Evolutionary conservation across 2,888 invertebrate genomes (phyloP).

Genomic region (Artemia sp.): DNA sequence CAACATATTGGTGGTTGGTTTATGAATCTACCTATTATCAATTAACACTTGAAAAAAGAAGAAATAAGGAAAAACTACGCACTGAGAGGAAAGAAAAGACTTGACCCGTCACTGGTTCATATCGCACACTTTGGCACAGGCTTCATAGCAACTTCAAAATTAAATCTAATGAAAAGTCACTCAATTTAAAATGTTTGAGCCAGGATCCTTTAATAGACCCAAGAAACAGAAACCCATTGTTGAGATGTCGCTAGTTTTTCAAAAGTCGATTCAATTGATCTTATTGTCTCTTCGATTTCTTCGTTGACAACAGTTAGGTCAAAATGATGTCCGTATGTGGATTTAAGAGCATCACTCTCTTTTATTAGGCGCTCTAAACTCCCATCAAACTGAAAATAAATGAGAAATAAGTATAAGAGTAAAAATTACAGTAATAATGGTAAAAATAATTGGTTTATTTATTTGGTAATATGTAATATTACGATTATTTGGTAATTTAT

Average conservation of each 20-base stretch:
- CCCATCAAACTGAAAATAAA: slow-evolving; percentile 67
- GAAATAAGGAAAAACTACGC: no score
- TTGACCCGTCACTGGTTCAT: no score
- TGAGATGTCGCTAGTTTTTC: slow-evolving; percentile 75
- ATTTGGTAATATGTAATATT: no score
- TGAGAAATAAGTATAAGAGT: slow-evolving; percentile 21
- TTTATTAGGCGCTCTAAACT: slow-evolving; percentile 87
- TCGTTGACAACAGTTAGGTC: slow-evolving; percentile 96
- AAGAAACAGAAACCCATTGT: slow-evolving; percentile 94
- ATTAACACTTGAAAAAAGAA: no score
- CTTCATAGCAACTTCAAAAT: no score
- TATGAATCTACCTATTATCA: no score
- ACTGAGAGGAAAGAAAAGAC: no score
- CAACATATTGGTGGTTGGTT: no score
- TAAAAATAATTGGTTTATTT: no score
- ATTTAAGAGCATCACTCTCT: slow-evolving; percentile 87
- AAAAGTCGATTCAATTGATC: slow-evolving; percentile 72
- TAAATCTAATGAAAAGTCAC: no score
- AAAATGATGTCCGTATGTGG: slow-evolving; percentile 96
- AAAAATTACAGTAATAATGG: slow-evolving; percentile 5
- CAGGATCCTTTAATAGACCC: slow-evolving; percentile 65
- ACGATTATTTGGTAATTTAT: no score
- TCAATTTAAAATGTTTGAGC: neutral
- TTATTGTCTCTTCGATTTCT: slow-evolving; percentile 96
- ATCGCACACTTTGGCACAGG: no score